Base-by-base conservation (phyloP, 2,113 vertebrate species). In the Rutilus rutilus region DNA sequence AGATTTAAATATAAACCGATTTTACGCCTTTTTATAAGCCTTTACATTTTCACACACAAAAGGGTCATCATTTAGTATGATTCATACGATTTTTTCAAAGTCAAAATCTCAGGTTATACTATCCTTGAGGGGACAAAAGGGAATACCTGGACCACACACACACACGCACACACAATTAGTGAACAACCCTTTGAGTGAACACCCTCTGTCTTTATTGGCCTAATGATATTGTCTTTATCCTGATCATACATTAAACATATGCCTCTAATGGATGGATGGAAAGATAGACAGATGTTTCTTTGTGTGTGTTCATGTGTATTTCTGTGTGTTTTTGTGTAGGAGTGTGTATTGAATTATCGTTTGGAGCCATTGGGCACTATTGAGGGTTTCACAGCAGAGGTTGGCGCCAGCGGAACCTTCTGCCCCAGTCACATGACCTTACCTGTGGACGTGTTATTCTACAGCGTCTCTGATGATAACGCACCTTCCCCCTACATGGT, bases 401-500 rank as follows among this genome's bases (percentile, higher is more conserved):
- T 99, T 11, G 98, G 98, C 60, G 98, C 98, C 27, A 99, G 98
- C 8, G 98, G 98, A 83, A 93, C 97, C 76, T 99, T 99, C 87
- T 99, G 98, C 93, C 98, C 98, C 85, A 98, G 97, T 8, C 98
- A 99, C 93, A 96, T 98, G 95, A 98, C 96, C 90, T 95, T 99
- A 90, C 98, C 98, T 6, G 98, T 98, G 33, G 97, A 99, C 71
- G 98, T 99, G 93, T 98, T 96, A 0, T 99, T 99, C 96, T 99
- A 98, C 95, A 98, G 97, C 1, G 97, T 99, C 91, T 99, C 98
- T 0, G 98, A 99, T 81, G 98, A 99, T 92, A 99, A 99, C 3
- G 98, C 98, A 52, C 98, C 98, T 78, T 99, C 98, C 91, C 98
- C 98, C 87, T 99, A 99, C 88, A 98, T 99, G 98, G 98, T 97